These are phyloP conservation scores for Azemiops feae DNA, from an alignment of 2,113 vertebrate genomes.

Conservation along the genomic window DNA sequence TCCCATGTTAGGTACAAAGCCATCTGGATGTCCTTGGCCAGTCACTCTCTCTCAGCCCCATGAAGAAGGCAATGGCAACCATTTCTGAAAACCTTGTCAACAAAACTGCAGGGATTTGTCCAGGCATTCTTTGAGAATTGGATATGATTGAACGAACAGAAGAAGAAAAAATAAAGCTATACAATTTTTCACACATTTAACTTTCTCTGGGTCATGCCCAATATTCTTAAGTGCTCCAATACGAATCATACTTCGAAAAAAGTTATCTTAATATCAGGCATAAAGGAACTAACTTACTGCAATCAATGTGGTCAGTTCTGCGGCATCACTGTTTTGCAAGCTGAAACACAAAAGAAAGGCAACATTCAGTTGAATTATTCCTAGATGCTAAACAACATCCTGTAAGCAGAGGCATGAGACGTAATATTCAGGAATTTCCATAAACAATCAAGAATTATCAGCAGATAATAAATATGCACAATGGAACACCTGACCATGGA, in stretches of 20 bases:
- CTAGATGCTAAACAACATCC: conserved; percentile 19
- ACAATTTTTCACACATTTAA: background rate
- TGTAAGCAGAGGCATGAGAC: background rate
- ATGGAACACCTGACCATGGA: background rate
- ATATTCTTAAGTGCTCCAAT: background rate
- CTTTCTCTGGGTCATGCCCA: background rate
- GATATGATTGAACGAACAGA: background rate
- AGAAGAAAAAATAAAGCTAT: background rate
- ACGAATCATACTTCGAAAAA: background rate
- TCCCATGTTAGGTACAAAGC: background rate
- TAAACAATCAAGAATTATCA: background rate
- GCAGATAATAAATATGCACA: background rate
- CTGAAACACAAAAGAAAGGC: conserved; percentile 74
- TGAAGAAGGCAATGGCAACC: background rate
- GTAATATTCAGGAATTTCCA: background rate
- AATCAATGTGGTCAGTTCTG: conserved; percentile 70
- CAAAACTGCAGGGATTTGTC: background rate
- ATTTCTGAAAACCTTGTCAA: background rate
- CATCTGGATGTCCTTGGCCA: background rate
- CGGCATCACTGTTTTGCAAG: conserved; percentile 76
- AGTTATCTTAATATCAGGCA: conserved; percentile 29
- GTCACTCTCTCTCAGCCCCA: background rate
- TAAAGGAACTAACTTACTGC: conserved; percentile 69
- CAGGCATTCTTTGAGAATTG: background rate
- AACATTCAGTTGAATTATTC: conserved; percentile 50